Evolutionary conservation across 2,888 invertebrate species (phyloP).

Genomic region (Pocota personata): DNA sequence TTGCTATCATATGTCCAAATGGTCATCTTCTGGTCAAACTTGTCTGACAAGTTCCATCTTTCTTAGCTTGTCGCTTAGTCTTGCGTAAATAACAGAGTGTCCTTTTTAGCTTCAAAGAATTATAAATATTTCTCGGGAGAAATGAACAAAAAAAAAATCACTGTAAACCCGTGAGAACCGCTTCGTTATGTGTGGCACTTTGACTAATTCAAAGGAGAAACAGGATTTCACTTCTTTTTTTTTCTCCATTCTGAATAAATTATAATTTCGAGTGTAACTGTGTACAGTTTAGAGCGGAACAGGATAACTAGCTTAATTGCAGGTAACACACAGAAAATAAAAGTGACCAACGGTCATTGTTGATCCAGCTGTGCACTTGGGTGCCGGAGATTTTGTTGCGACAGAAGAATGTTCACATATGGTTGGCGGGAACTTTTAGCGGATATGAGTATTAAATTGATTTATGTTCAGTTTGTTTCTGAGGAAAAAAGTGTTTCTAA

Average conservation of each 20-base stretch:
- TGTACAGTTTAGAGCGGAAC: conserved; percentile 39
- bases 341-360: conserved; percentile 70
- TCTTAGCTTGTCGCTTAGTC: neutral
- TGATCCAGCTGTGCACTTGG: conserved; percentile 62
- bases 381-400: conserved; percentile 29
- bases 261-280: conserved; percentile 50
- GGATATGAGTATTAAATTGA: conserved; percentile 14
- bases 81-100: conserved; percentile 35
- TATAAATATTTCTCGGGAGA: conserved; percentile 33
- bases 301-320: conserved; percentile 65
- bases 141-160: conserved; percentile 21
- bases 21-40: conserved; percentile 72
- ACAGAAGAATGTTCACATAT: conserved; percentile 24
- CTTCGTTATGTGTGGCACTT: conserved; percentile 70
- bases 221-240: conserved; percentile 41
- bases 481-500: neutral
- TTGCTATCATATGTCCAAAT: conserved; percentile 67
- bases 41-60: conserved; percentile 60
- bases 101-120: conserved; percentile 58
- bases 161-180: conserved; percentile 61
- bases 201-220: conserved; percentile 57
- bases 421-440: conserved; percentile 54
- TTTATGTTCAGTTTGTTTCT: neutral
- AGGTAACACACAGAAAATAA: conserved; percentile 42
- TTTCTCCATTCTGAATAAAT: conserved; percentile 51